A percentile compares a stretch with the other conserved stretches of the same genome.
Evolutionary conservation across 2,797 vertebrate genomes (phyloP).

Genomic region (Anableps anableps): DNA sequence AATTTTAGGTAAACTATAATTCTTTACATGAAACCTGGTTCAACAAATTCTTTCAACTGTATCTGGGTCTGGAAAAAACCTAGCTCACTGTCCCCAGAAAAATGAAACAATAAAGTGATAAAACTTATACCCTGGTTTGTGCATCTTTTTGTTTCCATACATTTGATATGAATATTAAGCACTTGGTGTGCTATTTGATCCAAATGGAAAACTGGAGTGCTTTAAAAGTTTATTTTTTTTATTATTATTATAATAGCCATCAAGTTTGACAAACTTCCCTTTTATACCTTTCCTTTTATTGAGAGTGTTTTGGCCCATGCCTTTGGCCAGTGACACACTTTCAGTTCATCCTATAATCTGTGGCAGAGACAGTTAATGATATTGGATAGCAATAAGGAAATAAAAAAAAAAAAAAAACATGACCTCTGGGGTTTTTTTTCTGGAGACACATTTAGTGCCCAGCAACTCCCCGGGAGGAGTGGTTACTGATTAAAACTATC

Average conservation of each 20-base stretch:
- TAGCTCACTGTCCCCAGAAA: neutral
- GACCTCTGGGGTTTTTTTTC: neutral
- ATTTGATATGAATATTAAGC: neutral
- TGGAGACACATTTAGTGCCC: slow-evolving; percentile 15
- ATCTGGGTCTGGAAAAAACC: neutral
- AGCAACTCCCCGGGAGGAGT: slow-evolving; percentile 45
- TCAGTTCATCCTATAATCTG: neutral
- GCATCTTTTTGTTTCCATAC: neutral
- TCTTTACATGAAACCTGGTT: neutral
- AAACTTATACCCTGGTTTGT: neutral
- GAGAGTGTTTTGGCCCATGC: neutral
- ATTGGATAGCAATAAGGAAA: neutral
- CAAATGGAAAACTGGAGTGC: neutral
- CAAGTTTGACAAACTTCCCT: neutral
- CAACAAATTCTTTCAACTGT: neutral
- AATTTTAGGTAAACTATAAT: neutral
- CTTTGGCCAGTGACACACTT: neutral
- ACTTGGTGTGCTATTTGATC: neutral
- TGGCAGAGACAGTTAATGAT: slow-evolving; percentile 3
- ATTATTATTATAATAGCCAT: neutral
- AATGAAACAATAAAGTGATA: neutral
- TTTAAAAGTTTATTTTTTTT: neutral
- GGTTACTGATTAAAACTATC: slow-evolving; percentile 56
- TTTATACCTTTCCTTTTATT: neutral
- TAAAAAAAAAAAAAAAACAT: neutral